Evolutionary conservation across 2,113 vertebrate genomes (phyloP), one percentile per base, ranked within the genome.

Genomic region (Ivindomyrus marchei): DNA sequence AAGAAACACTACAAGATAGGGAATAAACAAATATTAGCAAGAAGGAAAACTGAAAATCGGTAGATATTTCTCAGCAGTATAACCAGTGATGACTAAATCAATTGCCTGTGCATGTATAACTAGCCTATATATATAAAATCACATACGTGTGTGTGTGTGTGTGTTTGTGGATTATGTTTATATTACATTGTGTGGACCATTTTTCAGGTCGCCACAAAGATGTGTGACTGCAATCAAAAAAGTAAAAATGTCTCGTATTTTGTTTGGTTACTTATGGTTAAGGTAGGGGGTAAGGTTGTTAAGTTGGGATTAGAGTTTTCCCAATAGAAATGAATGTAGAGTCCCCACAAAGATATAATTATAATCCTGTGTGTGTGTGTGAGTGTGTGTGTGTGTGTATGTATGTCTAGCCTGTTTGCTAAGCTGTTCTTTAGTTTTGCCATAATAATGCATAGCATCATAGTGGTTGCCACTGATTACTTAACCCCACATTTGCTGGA

Each of bases 401-500:
- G 15, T 19, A 2, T 46, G 21, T 87, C 52, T 50, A 9, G 24
- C n/a, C 24, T 52, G 11, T 52, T 50, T 53, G n/a, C 31, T 56
- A 31, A 87, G 62, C 36, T 24, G 7, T 49, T 47, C 15, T 8
- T 77, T 36, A 17, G 13, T 66, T 39, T 46, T 88, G 9, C 39
- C 11, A 80, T 36, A 52, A 80, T n/a, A 89, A 53, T 42, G 0
- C 70, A 80, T 89, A 42, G 47, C 50, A 74, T 19, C 15, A 36
- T 87, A 9, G n/a, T 53, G 27, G 50, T 3, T 27, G 50, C 52
- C 15, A 31, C 50, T 42, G 11, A 56, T 15, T 3, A 56, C 49
- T 86, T 90, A 88, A 90, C 92, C 90, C 90, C 39, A 66, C 49
- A 89, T 84, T 45, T 88, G 52, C 2, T 27, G 46, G 27, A 45